A percentile compares a stretch with the other conserved stretches of the same genome.
Evolutionary conservation across 2,113 vertebrate genomes (phyloP).

Genomic region (Athene noctua): DNA sequence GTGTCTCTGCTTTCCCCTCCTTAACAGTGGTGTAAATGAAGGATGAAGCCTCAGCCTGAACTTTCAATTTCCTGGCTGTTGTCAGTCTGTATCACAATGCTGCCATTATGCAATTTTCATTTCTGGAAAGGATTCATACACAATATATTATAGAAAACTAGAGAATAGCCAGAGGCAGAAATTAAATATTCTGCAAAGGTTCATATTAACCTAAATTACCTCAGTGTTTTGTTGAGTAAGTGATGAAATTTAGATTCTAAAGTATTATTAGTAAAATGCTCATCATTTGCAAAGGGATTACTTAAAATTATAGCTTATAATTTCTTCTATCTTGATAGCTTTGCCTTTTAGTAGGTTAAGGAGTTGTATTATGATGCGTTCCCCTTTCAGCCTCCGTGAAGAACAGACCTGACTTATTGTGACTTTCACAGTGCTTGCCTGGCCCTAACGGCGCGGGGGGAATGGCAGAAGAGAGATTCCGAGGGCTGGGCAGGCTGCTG

Average conservation of each 20-base stretch:
- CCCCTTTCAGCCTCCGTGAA: background rate
- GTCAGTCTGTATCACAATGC: background rate
- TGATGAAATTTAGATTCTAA: background rate
- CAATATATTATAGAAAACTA: background rate
- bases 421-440: background rate
- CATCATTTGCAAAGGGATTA: background rate
- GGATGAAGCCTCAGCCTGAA: background rate
- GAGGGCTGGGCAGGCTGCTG: rapidly evolving
- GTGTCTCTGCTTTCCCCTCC: background rate
- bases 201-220: background rate
- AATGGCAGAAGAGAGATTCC: rapidly evolving
- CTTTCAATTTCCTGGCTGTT: conserved; percentile 45
- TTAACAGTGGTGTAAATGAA: background rate
- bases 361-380: background rate
- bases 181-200: background rate
- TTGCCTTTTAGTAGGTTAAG: background rate
- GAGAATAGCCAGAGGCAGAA: background rate
- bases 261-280: background rate
- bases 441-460: background rate
- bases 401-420: background rate
- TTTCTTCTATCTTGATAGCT: background rate
- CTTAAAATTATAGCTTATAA: background rate
- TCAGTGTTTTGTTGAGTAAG: background rate
- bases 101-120: background rate
- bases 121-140: background rate